Evolutionary conservation across 2,797 vertebrate species (phyloP).

Genomic region (Muscicapa striata): DNA sequence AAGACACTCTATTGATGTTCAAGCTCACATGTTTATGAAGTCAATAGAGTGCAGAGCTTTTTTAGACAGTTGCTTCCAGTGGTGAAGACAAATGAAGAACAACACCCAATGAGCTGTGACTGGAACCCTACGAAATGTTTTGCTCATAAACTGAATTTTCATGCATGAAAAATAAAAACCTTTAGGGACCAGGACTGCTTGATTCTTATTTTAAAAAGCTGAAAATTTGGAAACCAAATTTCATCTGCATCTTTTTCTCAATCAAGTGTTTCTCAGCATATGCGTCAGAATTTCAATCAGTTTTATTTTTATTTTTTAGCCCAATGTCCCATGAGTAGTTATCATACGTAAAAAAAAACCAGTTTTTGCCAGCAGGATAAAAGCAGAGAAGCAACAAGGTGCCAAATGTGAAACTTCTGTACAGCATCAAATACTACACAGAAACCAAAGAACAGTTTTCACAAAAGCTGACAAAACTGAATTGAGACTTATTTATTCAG

Average conservation of each 20-base stretch:
- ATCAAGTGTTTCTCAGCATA: not conserved
- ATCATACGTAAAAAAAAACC: not conserved
- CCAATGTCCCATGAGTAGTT: not conserved
- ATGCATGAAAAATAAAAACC: constrained; percentile 52
- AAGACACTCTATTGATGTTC: not conserved
- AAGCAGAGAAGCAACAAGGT: not conserved
- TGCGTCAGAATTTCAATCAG: not conserved
- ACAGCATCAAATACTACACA: not conserved
- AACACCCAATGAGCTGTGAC: constrained; percentile 60
- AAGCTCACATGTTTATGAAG: not conserved
- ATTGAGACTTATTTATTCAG: not conserved
- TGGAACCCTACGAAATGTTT: constrained; percentile 62
- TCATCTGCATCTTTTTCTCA: not conserved
- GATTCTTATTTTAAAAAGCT: constrained; percentile 50
- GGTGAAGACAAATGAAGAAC: constrained; percentile 63
- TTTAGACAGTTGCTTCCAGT: constrained; percentile 47
- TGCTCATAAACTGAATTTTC: constrained; percentile 63
- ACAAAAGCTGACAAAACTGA: not conserved
- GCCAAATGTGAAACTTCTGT: not conserved
- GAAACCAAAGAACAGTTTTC: not conserved
- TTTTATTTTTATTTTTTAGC: not conserved
- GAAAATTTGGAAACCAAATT: constrained; percentile 53
- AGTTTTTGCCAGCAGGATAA: not conserved
- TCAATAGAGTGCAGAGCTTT: not conserved
- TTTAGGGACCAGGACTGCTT: constrained; percentile 28